Evolutionary conservation across 2,113 vertebrate species (phyloP), one percentile per base, ranked within the genome.

Genomic region (Hiodon tergisus): DNA sequence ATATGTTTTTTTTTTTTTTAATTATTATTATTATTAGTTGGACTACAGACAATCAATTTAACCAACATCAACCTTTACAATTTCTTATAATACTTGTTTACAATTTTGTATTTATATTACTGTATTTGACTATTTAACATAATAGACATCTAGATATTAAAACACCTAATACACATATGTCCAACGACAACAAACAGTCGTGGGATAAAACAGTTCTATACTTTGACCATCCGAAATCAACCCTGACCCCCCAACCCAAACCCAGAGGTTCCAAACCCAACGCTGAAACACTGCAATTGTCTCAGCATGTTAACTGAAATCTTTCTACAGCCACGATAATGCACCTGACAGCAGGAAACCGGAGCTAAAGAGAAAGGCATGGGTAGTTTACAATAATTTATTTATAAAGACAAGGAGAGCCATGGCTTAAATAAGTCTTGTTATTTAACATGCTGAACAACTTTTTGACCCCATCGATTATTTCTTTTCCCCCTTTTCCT

Each of bases 381-480:
- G 3, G 3, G 10, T 17, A 17, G 2, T 66, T 66, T 66, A 17
- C 48, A 47, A 47, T 7, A 47, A 17, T 47, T 46, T 46, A 48
- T 60, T 31, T 31, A 31, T 31, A 31, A 31, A 51, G 10, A 52
- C 5, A n/a, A 5, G 47, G 2, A 13, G 13, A 9, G 66, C 52
- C 50, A 50, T 55, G 48, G 16, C 11, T 17, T 69, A 6, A 79
- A 65, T 72, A 50, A 67, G 75, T 65, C 71, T 76, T 71, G 60
- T 72, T 75, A 55, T 78, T 61, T 74, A 73, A 75, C 63, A 61
- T 61, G 78, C 75, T 77, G 60, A 65, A 85, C 83, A 81, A 67
- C 51, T 51, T 72, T 61, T 60, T 63, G 75, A 52, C 69, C 68
- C 50, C 58, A 83, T 81, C 81, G 81, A 84, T 84, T 84, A 6